Conservation (phyloP, 2,888 invertebrate species). For the Drosophila kokeensis region DNA sequence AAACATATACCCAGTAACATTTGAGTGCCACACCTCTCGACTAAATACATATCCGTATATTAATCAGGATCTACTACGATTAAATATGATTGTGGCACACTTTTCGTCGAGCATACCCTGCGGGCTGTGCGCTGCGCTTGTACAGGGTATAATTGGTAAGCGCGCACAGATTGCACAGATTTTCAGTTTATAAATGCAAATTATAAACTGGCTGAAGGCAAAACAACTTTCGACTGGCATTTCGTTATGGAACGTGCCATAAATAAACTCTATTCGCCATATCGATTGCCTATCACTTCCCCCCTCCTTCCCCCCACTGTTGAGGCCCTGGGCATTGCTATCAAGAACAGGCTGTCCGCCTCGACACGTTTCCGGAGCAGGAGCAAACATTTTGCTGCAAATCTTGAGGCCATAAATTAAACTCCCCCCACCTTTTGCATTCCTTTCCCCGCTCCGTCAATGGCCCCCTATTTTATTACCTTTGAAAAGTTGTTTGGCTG, state of each 20-base stretch:
- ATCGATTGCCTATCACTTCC: slow-evolving; percentile 57
- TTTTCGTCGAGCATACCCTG: slow-evolving; percentile 3
- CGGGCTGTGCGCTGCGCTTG: neutral
- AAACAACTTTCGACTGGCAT: slow-evolving; percentile 75
- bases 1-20: neutral
- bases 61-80: no score
- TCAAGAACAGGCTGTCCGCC: slow-evolving; percentile 64
- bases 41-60: neutral
- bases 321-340: slow-evolving; percentile 40
- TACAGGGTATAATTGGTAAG: slow-evolving; percentile 19
- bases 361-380: slow-evolving; percentile 24
- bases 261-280: slow-evolving; percentile 71
- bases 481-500: slow-evolving; percentile 50
- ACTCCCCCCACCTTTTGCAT: neutral
- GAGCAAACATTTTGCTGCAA: slow-evolving; percentile 49
- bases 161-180: slow-evolving; percentile 64
- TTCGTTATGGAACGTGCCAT: slow-evolving; percentile 69
- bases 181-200: slow-evolving; percentile 74
- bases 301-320: neutral
- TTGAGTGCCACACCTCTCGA: neutral
- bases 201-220: slow-evolving; percentile 67
- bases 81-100: neutral
- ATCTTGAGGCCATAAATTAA: slow-evolving; percentile 71
- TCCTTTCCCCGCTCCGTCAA: neutral
- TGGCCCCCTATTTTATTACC: slow-evolving; percentile 68